Base-by-base conservation (phyloP, 2,888 invertebrate species). In the Gastracanthus pulcherrimus region DNA sequence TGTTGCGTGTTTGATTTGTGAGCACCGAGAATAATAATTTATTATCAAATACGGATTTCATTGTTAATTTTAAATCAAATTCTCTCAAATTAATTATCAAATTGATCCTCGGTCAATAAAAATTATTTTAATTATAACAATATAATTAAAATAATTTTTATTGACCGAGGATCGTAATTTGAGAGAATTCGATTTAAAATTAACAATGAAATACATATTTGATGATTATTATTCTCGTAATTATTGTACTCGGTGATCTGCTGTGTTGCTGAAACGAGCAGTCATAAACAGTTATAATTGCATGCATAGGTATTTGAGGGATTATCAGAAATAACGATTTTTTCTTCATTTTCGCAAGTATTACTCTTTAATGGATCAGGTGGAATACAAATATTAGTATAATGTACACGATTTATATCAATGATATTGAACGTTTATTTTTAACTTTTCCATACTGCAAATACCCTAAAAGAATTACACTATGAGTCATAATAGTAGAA, bases 1-100 rank as follows among this genome's bases (percentile, higher is more conserved):
- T n/a, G n/a, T n/a, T n/a, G n/a, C n/a, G n/a, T n/a, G n/a, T n/a
- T n/a, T n/a, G n/a, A n/a, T n/a, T n/a, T n/a, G n/a, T n/a, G 19
- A 45, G 29, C 2, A 0, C 13, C 0, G 19, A 9, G 26, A 7
- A 0, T 5, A 9, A 7, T n/a, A 16, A 31, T 36, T 36, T 11
- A 74, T 45, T 74, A 23, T 45, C n/a, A n/a, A n/a, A n/a, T n/a
- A 19, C 29, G 23, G 4, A 60, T 72, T 38, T 72, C 72, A 45
- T 55, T 29, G 38, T 38, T 55, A 26, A 36, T n/a, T 58, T 13
- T 26, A 23, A 36, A 71, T 70, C 48, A 34, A 55, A 5, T n/a
- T n/a, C 9, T 29, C 9, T 67, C 67, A 16, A 45, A n/a, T 45
- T n/a, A n/a, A n/a, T n/a, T n/a, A n/a, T n/a, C n/a, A n/a, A n/a